A percentile compares a stretch with the other conserved stretches of the same genome.
Conservation (phyloP, 2,888 invertebrate species). For the Spatulosminthurus flaviceps region DNA sequence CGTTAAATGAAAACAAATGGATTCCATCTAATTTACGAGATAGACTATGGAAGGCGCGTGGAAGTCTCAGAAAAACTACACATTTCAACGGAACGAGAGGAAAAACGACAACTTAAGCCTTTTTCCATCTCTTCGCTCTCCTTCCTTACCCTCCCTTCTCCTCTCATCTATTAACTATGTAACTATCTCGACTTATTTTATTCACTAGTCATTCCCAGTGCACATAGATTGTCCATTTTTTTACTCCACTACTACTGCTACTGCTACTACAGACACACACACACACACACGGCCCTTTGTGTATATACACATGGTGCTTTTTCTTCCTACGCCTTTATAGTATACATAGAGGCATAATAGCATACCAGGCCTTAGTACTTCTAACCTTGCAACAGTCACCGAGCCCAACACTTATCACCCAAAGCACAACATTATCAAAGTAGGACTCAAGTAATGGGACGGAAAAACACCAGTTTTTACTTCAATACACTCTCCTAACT, state of each 20-base stretch:
- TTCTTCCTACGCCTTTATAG: too few relatives aligned
- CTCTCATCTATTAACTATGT: constrained; percentile 42
- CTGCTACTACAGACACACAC: too few relatives aligned
- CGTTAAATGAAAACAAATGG: constrained; percentile 51
- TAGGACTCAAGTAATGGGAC: too few relatives aligned
- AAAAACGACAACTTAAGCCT: constrained; percentile 43
- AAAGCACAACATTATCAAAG: too few relatives aligned
- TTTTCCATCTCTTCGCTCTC: constrained; percentile 35
- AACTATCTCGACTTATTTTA: constrained; percentile 53
- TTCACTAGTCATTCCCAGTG: constrained; percentile 40
- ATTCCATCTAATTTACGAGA: constrained; percentile 50
- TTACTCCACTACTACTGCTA: not conserved
- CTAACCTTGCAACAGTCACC: too few relatives aligned
- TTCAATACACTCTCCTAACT: not conserved
- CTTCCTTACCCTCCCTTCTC: constrained; percentile 36
- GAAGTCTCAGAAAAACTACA: constrained; percentile 47
- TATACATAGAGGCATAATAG: too few relatives aligned
- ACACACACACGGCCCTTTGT: too few relatives aligned
- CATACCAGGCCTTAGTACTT: too few relatives aligned
- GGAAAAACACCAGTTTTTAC: not conserved
- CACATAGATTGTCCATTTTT: constrained; percentile 33
- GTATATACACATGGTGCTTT: too few relatives aligned
- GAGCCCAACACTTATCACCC: not conserved
- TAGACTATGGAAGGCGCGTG: constrained; percentile 46
- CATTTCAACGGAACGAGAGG: constrained; percentile 47